Base-by-base conservation (phyloP, 2,888 invertebrate genomes). In the Melinaea menophilus region DNA sequence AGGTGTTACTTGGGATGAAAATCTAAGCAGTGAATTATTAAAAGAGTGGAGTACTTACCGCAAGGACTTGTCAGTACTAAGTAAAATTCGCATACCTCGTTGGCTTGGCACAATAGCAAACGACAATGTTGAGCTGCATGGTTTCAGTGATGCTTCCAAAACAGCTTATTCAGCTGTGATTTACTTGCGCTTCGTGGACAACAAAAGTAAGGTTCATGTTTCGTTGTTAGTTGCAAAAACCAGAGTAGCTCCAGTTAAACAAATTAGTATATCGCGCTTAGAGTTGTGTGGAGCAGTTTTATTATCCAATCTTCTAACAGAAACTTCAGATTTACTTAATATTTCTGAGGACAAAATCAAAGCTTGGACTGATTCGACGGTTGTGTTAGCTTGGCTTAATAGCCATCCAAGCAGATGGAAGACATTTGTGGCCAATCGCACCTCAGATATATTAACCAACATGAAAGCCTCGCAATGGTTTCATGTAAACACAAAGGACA, bases 371-470 rank as follows among this genome's bases (percentile, higher is more conserved):
- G 69, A 70, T 41, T 71, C 73, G 0, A 62, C 64, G 0, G 62
- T 72, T 12, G 72, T 71, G 9, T 47, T 71, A 0, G 64, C 68
- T 0, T 72, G 70, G 72, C 33, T 72, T 1, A 66, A 65, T 4
- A 65, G 64, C 12, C 71, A 68, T 13, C 67, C 68, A 0, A 69
- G 65, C 54, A 47, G 55, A 12, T 69, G 68, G 71, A 75, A 72
- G 55, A 70, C 71, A 0, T 76, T 73, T 56, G 64, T 77, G 0
- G 69, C 67, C 0, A 77, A 76, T 58, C 56, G 73, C 2, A 72
- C 72, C 0, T 67, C 71, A 0, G 69, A 70, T 48, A 73, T 77
- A 4, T 64, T 73, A 5, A 63, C 61, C 1, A 45, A 46, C 2
- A 37, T 72, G 37, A 55, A 70, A 11, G 34, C 46, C 7, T 35